Evolutionary conservation across 2,113 vertebrate species (phyloP).

Genomic region (Cochlearius cochlearius): DNA sequence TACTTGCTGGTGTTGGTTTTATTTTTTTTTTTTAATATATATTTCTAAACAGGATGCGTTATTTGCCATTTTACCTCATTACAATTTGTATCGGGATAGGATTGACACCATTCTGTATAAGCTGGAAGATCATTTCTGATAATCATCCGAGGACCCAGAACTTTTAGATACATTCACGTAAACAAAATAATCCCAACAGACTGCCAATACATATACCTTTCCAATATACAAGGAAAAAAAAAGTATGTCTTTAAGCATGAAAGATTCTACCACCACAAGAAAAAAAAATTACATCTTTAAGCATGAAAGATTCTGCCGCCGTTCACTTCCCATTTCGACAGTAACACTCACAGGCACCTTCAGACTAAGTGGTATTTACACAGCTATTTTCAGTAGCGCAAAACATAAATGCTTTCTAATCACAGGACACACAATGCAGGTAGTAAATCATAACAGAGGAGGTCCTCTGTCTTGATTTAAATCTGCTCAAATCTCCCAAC

Average conservation of each 20-base stretch:
- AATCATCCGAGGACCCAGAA: not conserved
- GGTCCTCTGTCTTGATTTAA: not conserved
- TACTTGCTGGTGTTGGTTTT: not conserved
- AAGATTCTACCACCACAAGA: not conserved
- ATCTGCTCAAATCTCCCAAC: not conserved
- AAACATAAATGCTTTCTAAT: not conserved
- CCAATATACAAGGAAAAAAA: not conserved
- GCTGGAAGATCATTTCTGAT: not conserved
- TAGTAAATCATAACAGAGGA: conserved; percentile 33
- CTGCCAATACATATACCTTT: not conserved
- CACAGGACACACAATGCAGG: conserved; percentile 6
- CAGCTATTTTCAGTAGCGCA: not conserved
- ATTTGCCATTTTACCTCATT: not conserved
- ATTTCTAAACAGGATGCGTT: not conserved
- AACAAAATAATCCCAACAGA: not conserved
- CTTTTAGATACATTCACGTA: not conserved
- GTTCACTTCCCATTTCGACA: not conserved
- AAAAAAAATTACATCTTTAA: not conserved
- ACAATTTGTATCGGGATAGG: not conserved
- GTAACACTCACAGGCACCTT: not conserved
- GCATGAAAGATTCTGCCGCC: not conserved
- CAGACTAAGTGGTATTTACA: not conserved
- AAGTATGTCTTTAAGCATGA: not conserved
- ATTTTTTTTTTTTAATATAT: not conserved
- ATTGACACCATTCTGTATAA: not conserved